Percentiles rank a stretch among this genome's conserved stretches.
Conservation (phyloP, 2,797 vertebrate species). For the Pseudochaenichthys georgianus region DNA sequence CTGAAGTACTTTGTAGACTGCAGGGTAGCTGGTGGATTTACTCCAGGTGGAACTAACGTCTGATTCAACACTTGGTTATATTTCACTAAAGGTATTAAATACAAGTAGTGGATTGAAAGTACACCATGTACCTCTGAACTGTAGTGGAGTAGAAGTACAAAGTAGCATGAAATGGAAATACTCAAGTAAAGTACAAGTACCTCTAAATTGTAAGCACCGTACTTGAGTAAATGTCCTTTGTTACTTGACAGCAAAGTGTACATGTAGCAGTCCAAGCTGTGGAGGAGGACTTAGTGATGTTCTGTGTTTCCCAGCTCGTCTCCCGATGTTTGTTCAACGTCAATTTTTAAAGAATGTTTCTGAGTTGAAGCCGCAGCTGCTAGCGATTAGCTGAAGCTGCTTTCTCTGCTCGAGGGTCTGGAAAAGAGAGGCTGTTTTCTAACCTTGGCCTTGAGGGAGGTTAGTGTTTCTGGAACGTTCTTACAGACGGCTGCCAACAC, state of each 20-base stretch:
- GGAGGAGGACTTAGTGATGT: conserved; percentile 24
- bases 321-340: conserved; percentile 50
- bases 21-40: too few species aligned
- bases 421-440: conserved; percentile 55
- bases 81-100: too few species aligned
- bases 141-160: too few species aligned
- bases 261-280: conserved; percentile 15
- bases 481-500: conserved; percentile 68
- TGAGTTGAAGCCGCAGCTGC: conserved; percentile 66
- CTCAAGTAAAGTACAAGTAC: too few species aligned
- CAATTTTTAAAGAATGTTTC: conserved; percentile 50
- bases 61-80: too few species aligned
- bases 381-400: conserved; percentile 69
- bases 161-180: too few species aligned
- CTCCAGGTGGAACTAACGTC: too few species aligned
- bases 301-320: conserved; percentile 32
- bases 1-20: too few species aligned
- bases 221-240: too few species aligned
- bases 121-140: too few species aligned
- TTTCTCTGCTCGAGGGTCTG: conserved; percentile 55
- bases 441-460: conserved; percentile 64
- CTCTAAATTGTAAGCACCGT: too few species aligned
- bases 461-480: conserved; percentile 58
- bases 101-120: too few species aligned
- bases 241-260: neutral